Base-by-base conservation (phyloP, 2,113 vertebrate species). In the Ictidomys tridecemlineatus region DNA sequence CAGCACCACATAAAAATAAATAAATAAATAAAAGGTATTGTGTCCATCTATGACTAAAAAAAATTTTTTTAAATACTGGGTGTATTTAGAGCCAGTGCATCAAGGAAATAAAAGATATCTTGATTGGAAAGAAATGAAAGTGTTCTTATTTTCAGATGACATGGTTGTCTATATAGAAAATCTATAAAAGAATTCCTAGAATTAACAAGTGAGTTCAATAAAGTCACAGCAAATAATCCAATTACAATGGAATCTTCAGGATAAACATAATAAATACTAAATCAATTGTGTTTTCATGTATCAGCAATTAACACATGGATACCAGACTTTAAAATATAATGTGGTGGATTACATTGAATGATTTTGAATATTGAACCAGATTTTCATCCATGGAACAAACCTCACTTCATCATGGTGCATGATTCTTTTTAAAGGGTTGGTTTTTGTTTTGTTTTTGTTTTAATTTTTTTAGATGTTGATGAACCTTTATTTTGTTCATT, bases 341-440 rank as follows among this genome's bases (percentile, higher is more conserved):
- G 34, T 0, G 24, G 51, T 69, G 7, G 48, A 32, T 87, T 78
- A 30, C 48, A 58, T n/a, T 82, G 53, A 63, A 53, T 53, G 39
- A 56, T 91, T 82, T 91, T 95, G 48, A 95, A 73, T 91, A 76
- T 77, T 77, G 63, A 96, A 80, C 78, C 92, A 82, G 32, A 85
- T 89, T 95, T 95, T 28, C 37, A 91, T 65, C 65, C 51, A 67
- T 42, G 30, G 74, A 95, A 96, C 69, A 84, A 93, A 95, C 39
- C 48, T 93, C 87, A 80, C 51, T 94, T 89, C 63, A 39, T 84
- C 70, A 17, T 90, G 58, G 48, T 85, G 5, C 76, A 48, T 88
- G n/a, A 88, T n/a, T 80, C 32, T 69, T 69, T 69, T 69, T 34
- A 61, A 18, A n/a, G 9, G 58, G 11, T 39, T 20, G 17, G 53